phyloP scores from a whole-genome alignment of 2,888 invertebrate species.

The Philonicus albiceps region DNA sequence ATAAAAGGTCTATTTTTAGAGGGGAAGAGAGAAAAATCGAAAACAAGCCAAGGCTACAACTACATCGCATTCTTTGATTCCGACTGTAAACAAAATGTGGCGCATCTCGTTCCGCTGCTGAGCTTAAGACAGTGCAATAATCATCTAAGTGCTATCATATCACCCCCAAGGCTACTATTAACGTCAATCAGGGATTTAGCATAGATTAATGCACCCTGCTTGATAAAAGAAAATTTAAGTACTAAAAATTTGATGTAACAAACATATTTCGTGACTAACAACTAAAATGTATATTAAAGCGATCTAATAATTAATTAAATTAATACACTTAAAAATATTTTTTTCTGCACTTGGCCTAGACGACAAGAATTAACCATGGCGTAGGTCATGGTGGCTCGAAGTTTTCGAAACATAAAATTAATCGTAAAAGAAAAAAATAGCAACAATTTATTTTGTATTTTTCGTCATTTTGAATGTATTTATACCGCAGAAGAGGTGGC shows the following conservation, averaged over 20 bases:
- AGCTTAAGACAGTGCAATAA: background rate
- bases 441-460: background rate
- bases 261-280: background rate
- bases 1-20: background rate
- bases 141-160: background rate
- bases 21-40: background rate
- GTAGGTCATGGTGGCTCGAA: background rate
- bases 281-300: background rate
- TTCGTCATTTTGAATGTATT: background rate
- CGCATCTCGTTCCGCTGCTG: background rate
- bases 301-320: background rate
- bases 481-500: background rate
- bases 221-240: too few species aligned
- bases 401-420: background rate
- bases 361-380: background rate
- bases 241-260: too few species aligned
- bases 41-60: background rate
- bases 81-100: background rate
- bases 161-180: background rate
- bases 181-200: background rate
- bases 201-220: background rate
- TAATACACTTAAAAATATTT: background rate
- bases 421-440: background rate
- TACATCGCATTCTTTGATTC: background rate
- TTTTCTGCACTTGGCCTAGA: background rate